Base-by-base conservation (phyloP, 1,140 invertebrate genomes). In the Zelostemma sp. region DNA sequence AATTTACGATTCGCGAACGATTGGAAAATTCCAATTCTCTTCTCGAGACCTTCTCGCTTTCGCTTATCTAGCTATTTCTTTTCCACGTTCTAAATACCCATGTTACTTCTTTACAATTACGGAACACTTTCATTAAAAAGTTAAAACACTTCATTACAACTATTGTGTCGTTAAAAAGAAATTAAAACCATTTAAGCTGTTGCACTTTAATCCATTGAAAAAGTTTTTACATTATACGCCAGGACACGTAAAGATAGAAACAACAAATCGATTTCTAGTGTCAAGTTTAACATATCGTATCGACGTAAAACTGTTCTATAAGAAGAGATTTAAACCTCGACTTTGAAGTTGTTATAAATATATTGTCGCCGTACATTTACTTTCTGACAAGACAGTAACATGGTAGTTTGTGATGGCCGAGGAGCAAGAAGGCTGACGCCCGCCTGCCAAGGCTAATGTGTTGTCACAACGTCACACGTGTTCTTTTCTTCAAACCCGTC, bases 391-490 rank as follows among this genome's bases (percentile, higher is more conserved):
- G 73, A 74, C 71, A 73, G 75, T 71, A 72, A 75, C 74, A 67
- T 59, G 73, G 16, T 54, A 53, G 21, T 41, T 54, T 53, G 43
- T 56, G 58, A 46, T 28, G 59, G 46, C 31, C 62, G 65, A 72
- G 60, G 68, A 50, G 50, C 51, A 12, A 35, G 51, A 54, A 25
- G 31, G 33, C 55, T 68, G 62, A 74, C 58, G 74, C 16, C 69
- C 69, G 75, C 67, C 68, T 72, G 67, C 28, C 62, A 21, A 58
- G 38, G 75, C 73, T 79, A 79, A 79, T 79, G 77, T 70, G 74
- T 77, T 75, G 77, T 78, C 76, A 72, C 72, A 71, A 61, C 48
- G 74, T 68, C 62, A 64, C 70, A 66, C 57, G 70, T 69, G 58
- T 59, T 59, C 51, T 18, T 41, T 57, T 58, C 40, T 55, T 43